Conservation (phyloP, 2,113 vertebrate species). For the Tachysurus vachellii region DNA sequence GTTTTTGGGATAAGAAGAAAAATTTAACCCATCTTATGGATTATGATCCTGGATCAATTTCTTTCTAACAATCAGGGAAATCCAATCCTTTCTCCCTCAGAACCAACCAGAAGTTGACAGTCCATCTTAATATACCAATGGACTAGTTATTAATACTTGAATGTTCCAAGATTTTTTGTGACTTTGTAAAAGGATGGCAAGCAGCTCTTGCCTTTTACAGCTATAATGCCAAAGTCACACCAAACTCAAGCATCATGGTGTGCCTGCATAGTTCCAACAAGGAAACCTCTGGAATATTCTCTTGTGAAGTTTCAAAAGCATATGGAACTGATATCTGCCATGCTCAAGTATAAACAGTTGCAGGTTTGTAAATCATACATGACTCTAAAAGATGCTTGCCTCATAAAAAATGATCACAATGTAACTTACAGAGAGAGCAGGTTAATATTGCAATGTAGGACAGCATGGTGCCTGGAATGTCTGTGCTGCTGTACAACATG, state of each 20-base stretch:
- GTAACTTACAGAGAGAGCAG: constrained; percentile 6
- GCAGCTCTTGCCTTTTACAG: constrained; percentile 67
- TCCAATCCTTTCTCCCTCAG: not conserved
- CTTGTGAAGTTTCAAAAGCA: constrained; percentile 78
- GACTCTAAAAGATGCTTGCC: constrained; percentile 19
- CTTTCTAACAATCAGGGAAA: not conserved
- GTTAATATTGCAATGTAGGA: constrained; percentile 47
- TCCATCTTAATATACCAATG: constrained; percentile 61
- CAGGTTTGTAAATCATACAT: constrained; percentile 71
- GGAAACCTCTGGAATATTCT: constrained; percentile 76
- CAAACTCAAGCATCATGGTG: constrained; percentile 75
- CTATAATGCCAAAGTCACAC: constrained; percentile 57
- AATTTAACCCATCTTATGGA: not conserved
- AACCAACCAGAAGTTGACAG: constrained; percentile 71
- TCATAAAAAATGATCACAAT: not conserved
- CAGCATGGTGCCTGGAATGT: constrained; percentile 34
- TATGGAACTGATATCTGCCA: constrained; percentile 80
- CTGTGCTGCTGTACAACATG: not conserved
- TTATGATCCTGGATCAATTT: not conserved
- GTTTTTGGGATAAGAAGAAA: not conserved
- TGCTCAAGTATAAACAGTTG: constrained; percentile 74
- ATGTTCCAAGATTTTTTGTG: constrained; percentile 70
- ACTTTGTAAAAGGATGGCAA: constrained; percentile 80
- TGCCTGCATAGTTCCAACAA: constrained; percentile 70
- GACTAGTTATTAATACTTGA: constrained; percentile 27